Evolutionary conservation across 2,113 vertebrate genomes (phyloP), one percentile per base, ranked within the genome.

Genomic region (Clupea harengus): DNA sequence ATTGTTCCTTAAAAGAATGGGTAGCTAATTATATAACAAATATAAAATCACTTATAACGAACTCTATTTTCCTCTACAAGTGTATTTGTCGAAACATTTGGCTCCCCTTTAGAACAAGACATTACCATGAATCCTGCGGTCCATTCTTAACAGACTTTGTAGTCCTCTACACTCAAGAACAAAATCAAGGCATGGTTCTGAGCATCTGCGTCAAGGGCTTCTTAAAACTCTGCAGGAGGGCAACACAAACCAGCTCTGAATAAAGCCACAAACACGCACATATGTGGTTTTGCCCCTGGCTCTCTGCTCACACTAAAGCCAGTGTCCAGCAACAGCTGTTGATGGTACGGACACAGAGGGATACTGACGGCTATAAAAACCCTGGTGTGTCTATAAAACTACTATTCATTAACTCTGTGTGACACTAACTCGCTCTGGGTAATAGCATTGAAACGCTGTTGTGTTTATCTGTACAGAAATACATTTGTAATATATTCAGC

Each of bases 201-300:
- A 78, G 11, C 72, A 78, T 78, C 72, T 78, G 72, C 10, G 13
- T 39, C 25, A 78, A 78, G 28, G 28, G 25, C 72, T 78, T 78
- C 72, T 78, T 44, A 78, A 78, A 78, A 78, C 72, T 78, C 72
- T 78, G 72, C 72, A 78, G 72, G 72, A 32, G 72, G 39, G 72
- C 15, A 32, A 32, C 72, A 78, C 15, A 28, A 78, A 78, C 39
- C 72, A 39, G 72, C 28, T 4, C 72, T 78, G 72, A 78, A 78
- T 78, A 32, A 32, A 32, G 28, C 39, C 67, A 28, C 67, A 75
- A 75, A 78, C 72, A 78, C 13, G 25, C 72, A 78, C 72, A 78
- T 78, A 39, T 78, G 72, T 39, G 72, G 25, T 78, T 39, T 39
- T 78, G 72, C 72, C 28, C 13, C 72, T 78, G 72, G 25, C 72